Conservation (phyloP, 2,888 invertebrate species). For the Drosophila multiciliata region DNA sequence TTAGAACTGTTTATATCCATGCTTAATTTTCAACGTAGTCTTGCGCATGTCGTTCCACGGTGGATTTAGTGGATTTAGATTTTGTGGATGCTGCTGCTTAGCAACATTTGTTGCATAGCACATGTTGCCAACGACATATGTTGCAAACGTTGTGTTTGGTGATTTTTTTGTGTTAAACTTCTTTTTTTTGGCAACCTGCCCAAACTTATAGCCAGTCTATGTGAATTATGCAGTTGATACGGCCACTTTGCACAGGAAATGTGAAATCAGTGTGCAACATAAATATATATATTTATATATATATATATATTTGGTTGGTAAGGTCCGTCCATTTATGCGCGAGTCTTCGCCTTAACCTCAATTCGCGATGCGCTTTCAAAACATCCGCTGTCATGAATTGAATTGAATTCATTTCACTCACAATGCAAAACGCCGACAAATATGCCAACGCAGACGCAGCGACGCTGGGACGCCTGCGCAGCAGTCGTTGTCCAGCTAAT, state of each 20-base stretch:
- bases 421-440: conserved; percentile 62
- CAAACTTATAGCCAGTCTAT: conserved; percentile 16
- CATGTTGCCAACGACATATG: conserved; percentile 28
- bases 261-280: conserved; percentile 9
- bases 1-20: background rate
- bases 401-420: conserved; percentile 56
- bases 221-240: conserved; percentile 28
- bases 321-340: conserved; percentile 38
- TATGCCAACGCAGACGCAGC: conserved; percentile 58
- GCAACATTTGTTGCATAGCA: conserved; percentile 37
- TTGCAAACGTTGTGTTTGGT: conserved; percentile 13
- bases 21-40: background rate
- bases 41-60: conserved; percentile 18
- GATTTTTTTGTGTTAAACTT: background rate
- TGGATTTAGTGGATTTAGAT: conserved; percentile 50
- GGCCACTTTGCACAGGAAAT: conserved; percentile 42
- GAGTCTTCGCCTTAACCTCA: conserved; percentile 48
- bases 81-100: conserved; percentile 54
- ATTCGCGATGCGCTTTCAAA: conserved; percentile 54
- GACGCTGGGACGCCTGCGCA: conserved; percentile 68
- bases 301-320: conserved; percentile 3
- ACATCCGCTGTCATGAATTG: conserved; percentile 70
- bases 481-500: conserved; percentile 65
- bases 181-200: conserved; percentile 36
- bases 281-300: conserved; percentile 1